Conservation (phyloP, 2,113 vertebrate genomes). For the Crypturellus undulatus region DNA sequence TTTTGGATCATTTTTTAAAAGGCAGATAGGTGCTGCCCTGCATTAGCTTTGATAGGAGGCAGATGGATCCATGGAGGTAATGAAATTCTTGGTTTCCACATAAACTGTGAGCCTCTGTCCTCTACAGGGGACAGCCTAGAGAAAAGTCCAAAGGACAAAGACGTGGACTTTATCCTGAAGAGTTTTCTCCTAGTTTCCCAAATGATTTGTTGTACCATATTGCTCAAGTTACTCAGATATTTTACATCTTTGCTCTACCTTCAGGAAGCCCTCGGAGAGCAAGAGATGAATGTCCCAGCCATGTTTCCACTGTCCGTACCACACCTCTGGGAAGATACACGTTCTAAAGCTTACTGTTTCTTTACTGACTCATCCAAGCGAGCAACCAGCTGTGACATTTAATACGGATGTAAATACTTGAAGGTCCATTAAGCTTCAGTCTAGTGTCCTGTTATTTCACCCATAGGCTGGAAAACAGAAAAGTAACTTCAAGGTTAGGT, state of each 20-base stretch:
- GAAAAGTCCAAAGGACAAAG: background rate
- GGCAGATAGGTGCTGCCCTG: background rate
- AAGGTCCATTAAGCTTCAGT: background rate
- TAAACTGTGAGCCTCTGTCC: background rate
- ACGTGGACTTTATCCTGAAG: background rate
- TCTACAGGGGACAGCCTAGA: rapidly evolving
- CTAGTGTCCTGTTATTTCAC: background rate
- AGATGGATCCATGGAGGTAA: background rate
- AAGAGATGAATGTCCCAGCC: background rate
- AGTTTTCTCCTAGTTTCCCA: background rate
- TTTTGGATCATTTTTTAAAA: background rate
- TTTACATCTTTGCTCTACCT: background rate
- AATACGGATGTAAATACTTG: background rate
- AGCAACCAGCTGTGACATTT: background rate
- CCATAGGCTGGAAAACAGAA: background rate
- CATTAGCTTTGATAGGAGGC: background rate
- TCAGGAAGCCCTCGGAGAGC: background rate
- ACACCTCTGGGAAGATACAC: background rate
- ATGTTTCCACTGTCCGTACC: background rate
- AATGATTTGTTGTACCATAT: background rate
- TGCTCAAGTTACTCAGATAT: background rate
- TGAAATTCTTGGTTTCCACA: background rate
- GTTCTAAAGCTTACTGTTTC: background rate
- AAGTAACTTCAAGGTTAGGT: background rate
- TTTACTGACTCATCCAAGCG: background rate